Conservation (phyloP, 2,888 invertebrate species). For the Drosophila paranaensis region DNA sequence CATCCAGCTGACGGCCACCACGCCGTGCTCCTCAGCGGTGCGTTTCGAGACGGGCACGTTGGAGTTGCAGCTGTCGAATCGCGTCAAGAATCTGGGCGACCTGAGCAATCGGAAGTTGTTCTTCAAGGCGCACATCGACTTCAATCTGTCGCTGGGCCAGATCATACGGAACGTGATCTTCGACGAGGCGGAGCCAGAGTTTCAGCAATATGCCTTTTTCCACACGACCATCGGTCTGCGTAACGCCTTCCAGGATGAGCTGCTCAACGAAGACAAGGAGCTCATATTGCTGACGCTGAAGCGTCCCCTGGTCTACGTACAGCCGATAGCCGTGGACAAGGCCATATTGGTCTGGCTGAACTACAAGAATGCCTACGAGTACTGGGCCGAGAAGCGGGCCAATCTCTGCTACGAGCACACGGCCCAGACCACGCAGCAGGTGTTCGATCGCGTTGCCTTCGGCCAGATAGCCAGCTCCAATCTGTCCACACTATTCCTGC, state of each 20-base stretch:
- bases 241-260: conserved; percentile 95
- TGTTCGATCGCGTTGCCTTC: conserved; percentile 91
- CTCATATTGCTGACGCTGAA: conserved; percentile 95
- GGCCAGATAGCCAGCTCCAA: conserved; percentile 93
- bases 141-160: conserved; percentile 98
- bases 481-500: conserved; percentile 95
- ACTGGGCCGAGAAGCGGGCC: conserved; percentile 98
- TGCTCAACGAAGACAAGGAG: conserved; percentile 94
- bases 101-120: conserved; percentile 89
- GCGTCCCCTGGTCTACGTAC: conserved; percentile 97
- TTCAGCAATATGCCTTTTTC: conserved; percentile 99
- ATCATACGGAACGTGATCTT: conserved; percentile 96
- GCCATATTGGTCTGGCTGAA: conserved; percentile 99
- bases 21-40: conserved; percentile 98
- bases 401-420: conserved; percentile 94
- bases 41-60: conserved; percentile 97
- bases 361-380: conserved; percentile 99
- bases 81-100: conserved; percentile 93
- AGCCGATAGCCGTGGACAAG: conserved; percentile 98
- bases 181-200: conserved; percentile 98
- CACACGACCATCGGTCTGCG: conserved; percentile 95
- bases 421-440: conserved; percentile 84
- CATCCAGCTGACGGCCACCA: conserved; percentile 98
- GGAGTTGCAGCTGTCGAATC: conserved; percentile 96
- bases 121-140: conserved; percentile 94